Evolutionary conservation across 2,797 vertebrate species (phyloP).

Genomic region (Tamandua tetradactyla): DNA sequence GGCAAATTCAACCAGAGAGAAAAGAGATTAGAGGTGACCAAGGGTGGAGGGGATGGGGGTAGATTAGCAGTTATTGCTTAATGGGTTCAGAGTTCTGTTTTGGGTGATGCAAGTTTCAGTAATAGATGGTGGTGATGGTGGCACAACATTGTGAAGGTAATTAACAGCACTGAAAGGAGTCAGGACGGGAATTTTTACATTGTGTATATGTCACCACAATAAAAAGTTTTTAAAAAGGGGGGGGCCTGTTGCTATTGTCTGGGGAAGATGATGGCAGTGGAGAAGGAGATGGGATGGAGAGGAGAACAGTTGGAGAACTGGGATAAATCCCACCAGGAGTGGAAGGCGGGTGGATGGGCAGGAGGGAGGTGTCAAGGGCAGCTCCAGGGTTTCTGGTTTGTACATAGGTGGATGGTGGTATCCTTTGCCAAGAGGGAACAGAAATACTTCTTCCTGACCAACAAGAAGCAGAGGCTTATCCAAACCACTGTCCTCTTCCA

Average conservation of each 20-base stretch:
- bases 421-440: not conserved
- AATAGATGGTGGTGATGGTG: too few relatives aligned
- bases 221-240: too few relatives aligned
- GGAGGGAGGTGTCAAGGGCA: not conserved
- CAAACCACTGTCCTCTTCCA: not conserved
- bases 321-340: not conserved
- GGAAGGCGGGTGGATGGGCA: not conserved
- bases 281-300: not conserved
- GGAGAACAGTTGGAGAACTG: not conserved
- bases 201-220: too few relatives aligned
- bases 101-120: too few relatives aligned
- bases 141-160: too few relatives aligned
- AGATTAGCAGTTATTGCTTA: too few relatives aligned
- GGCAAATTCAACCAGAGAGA: too few relatives aligned
- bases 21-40: too few relatives aligned
- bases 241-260: not conserved
- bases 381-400: not conserved
- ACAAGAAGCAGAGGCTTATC: not conserved
- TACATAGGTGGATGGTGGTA: not conserved
- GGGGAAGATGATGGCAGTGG: not conserved
- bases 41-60: too few relatives aligned
- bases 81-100: too few relatives aligned
- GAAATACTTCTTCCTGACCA: not conserved
- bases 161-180: too few relatives aligned
- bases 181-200: too few relatives aligned